These are phyloP conservation scores for Heteropelma amictum DNA, from an alignment of 2,888 invertebrate genomes.

Conservation along the genomic window DNA sequence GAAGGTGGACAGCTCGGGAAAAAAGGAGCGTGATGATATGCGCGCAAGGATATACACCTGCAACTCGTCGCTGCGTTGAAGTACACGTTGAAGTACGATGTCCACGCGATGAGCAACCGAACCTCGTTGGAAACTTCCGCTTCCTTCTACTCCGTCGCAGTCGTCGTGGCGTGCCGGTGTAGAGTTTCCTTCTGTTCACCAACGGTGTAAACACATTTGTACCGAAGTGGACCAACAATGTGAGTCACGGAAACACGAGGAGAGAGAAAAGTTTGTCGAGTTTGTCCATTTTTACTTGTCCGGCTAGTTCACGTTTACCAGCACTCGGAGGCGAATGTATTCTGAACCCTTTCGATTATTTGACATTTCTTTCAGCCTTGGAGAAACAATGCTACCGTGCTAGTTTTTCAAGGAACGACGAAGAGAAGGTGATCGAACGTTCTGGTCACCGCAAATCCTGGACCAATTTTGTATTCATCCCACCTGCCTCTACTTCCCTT, in stretches of 20 bases:
- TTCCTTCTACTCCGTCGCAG: slow-evolving; percentile 38
- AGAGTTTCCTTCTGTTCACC: slow-evolving; percentile 59
- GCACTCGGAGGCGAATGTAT: slow-evolving; percentile 54
- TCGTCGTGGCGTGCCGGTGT: slow-evolving; percentile 40
- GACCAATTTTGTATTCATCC: slow-evolving; percentile 39
- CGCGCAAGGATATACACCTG: not conserved
- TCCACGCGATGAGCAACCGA: slow-evolving; percentile 55
- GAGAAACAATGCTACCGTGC: slow-evolving; percentile 52
- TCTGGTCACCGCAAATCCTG: slow-evolving; percentile 50
- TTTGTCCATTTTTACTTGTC: slow-evolving; percentile 15
- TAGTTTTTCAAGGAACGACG: slow-evolving; percentile 26
- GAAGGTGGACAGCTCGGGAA: slow-evolving; percentile 3
- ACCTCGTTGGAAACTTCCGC: slow-evolving; percentile 57
- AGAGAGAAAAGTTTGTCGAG: not conserved
- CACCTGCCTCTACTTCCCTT: not conserved
- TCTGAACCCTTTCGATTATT: slow-evolving; percentile 6
- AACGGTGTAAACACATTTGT: slow-evolving; percentile 68
- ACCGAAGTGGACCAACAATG: slow-evolving; percentile 12
- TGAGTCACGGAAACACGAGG: not conserved
- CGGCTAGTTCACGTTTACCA: slow-evolving; percentile 61
- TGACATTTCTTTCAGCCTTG: slow-evolving; percentile 54
- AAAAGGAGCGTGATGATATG: not conserved
- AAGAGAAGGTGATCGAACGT: slow-evolving; percentile 32
- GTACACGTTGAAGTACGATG: slow-evolving; percentile 56
- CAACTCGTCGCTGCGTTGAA: slow-evolving; percentile 45